phyloP scores from a whole-genome alignment of 2,113 vertebrate genomes.

The Isurus oxyrinchus region DNA sequence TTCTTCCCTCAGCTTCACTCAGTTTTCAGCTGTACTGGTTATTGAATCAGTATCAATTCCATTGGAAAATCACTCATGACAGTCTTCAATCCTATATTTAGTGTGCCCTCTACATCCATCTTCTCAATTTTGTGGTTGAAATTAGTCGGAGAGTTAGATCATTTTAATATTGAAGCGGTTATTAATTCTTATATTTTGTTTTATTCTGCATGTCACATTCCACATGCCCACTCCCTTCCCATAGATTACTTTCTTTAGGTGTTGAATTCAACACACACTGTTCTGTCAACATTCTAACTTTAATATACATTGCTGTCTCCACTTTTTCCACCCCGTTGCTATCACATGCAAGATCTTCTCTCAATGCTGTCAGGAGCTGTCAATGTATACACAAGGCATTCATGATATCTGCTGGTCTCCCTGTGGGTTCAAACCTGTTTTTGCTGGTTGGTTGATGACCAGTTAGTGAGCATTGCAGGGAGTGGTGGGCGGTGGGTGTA shows the following conservation, averaged over 20 bases:
- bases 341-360: too few relatives aligned
- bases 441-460: neutral
- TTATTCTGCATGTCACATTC: neutral
- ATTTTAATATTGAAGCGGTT: neutral
- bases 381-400: neutral
- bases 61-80: neutral
- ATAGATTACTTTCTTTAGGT: neutral
- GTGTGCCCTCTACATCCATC: neutral
- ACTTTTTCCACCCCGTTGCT: neutral
- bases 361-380: neutral
- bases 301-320: neutral
- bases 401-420: neutral
- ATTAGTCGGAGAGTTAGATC: neutral
- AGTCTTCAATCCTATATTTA: neutral
- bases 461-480: neutral
- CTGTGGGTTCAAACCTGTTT: neutral
- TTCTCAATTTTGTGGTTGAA: neutral
- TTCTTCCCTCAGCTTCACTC: too few relatives aligned
- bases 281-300: neutral
- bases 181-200: neutral
- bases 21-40: too few relatives aligned
- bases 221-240: neutral
- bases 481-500: too few relatives aligned
- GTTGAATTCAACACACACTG: neutral
- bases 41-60: neutral